Base-by-base conservation (phyloP, 1,140 invertebrate genomes). In the Pogonus chalceus region DNA sequence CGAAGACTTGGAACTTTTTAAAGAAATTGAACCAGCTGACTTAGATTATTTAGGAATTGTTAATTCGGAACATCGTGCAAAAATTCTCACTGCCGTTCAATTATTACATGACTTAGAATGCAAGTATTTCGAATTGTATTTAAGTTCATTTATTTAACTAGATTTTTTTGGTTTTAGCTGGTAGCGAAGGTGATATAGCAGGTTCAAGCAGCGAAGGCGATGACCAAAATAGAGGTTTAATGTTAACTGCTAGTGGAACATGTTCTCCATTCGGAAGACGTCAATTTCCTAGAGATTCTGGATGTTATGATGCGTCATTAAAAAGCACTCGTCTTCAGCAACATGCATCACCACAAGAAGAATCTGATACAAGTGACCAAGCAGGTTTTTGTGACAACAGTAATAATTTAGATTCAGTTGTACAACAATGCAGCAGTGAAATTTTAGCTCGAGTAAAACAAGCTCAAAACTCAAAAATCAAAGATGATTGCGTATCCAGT, bases 1-100 rank as follows among this genome's bases (percentile, higher is more conserved):
- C 73, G 90, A 94, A 75, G 88, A 93, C 69, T 76, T 96, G 58
- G 91, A 95, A 65, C 76, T 91, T 48, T 94, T 96, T 69, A 88
- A 90, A 70, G 90, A 95, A 67, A 82, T 95, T 55, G 88, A 93
- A 66, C 88, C 90, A 52, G 84, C 88, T 53, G 92, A 95, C 71
- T 76, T 96, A 53, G 90, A 94, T 68, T 91, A 90, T 67, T 79
- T 95, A 65, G 87, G 88, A 52, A 92, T 95, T 60, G 79, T 84
- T 64, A 86, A 91, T 60, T 82, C 86, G 20, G 89, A 92, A 61
- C 88, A 94, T 69, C 79, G 90, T 56, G 85, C 87, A 35, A 92
- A 92, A 71, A 84, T 94, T 61, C 78, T 94, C 57, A 90, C 90
- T 26, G 91, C 92, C 43, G 90, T 92, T 60, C 89, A 93, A 76